Base-by-base conservation (phyloP, 2,888 invertebrate species). In the Conops quadrifasciatus region DNA sequence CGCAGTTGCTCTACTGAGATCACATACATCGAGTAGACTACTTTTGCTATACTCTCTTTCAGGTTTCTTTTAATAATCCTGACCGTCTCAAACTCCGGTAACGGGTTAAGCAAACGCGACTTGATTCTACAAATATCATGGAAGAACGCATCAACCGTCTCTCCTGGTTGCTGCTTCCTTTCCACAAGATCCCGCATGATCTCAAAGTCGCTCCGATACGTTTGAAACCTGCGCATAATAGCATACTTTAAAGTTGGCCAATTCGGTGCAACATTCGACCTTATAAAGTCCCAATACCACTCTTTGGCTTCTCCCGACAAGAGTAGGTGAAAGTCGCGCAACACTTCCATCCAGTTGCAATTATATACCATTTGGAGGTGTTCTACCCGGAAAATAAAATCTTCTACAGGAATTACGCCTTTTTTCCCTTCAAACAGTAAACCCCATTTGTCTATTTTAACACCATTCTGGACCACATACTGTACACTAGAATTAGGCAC, bases 331-430 rank as follows among this genome's bases (percentile, higher is more conserved):
- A 73, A 71, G 4, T 73, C 64, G 1, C 64, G 21, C 0, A 70
- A 16, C 2, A 73, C 47, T 4, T 62, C 56, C 0, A 49, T 5
- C 71, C 71, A 70, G 0, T 26, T 5, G 9, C 64, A 66, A 5
- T 7, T 4, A 43, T 73, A 68, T 1, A 60, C 45, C 1, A 19
- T n/a, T 13, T 68, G 67, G 15, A 71, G 24, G 53, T 67, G 58
- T 16, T 70, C 72, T 4, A 72, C 1, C n/a, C 72, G 56, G 15
- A 70, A 67, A 1, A 72, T 24, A 16, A 72, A 72, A 16, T 72
- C 72, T 0, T 72, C 70, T 0, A 67, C 62, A 0, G 63, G 13
- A 3, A 69, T 3, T 0, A 15, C 26, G 9, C 36, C 24, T 0
- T 53, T 28, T 1, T 28, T 30, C 1, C 72, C 66, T 21, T 62